phyloP scores from a whole-genome alignment of 2,888 invertebrate species.

The Mythimna lalbum region DNA sequence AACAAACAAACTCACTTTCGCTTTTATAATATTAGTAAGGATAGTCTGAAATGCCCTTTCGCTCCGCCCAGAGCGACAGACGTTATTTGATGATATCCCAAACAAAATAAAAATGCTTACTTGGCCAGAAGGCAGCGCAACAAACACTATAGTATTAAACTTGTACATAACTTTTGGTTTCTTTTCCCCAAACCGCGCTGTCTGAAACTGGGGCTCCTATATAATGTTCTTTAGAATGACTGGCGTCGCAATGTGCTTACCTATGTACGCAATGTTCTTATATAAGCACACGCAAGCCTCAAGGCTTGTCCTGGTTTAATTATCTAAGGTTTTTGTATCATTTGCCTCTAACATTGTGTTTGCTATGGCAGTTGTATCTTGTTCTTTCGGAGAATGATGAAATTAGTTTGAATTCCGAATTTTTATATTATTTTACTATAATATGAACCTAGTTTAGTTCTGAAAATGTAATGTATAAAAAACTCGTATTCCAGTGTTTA shows the following conservation, averaged over 20 bases:
- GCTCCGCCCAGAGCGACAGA: too few relatives aligned
- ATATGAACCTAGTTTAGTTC: too few relatives aligned
- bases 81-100: too few relatives aligned
- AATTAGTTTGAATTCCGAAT: constrained; percentile 2
- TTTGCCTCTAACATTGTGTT: constrained; percentile 57
- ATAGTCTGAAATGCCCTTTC: too few relatives aligned
- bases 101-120: too few relatives aligned
- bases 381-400: constrained; percentile 19
- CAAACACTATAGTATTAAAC: too few relatives aligned
- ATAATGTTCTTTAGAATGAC: constrained; percentile 20
- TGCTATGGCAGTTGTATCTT: constrained; percentile 12
- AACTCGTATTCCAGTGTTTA: too few relatives aligned
- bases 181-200: not conserved
- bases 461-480: too few relatives aligned
- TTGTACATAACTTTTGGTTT: too few relatives aligned
- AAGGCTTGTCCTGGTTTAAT: constrained; percentile 67
- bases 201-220: not conserved
- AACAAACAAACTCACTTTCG: too few relatives aligned
- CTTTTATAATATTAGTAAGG: too few relatives aligned
- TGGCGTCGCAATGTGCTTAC: constrained; percentile 64
- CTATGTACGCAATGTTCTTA: constrained; percentile 67
- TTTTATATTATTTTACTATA: constrained; percentile 1
- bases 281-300: constrained; percentile 63
- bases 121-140: too few relatives aligned
- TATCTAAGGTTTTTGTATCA: constrained; percentile 75